phyloP scores from a whole-genome alignment of 2,797 vertebrate genomes.

The Malurus splendens region DNA sequence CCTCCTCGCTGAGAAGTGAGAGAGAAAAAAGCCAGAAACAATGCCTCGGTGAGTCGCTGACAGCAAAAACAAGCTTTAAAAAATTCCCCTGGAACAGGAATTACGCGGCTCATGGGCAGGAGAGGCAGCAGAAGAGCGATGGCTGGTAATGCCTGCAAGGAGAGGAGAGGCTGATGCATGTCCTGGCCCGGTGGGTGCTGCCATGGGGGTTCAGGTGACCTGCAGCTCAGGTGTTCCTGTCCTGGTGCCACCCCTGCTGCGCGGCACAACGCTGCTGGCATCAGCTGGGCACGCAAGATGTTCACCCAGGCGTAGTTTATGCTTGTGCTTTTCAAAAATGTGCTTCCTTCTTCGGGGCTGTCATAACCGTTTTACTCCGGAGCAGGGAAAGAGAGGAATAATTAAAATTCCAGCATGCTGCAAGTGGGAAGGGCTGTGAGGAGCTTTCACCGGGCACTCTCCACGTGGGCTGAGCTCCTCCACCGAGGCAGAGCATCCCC shows the following conservation, averaged over 20 bases:
- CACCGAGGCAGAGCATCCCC: not conserved
- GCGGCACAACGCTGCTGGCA: not conserved
- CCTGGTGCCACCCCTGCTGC: not conserved
- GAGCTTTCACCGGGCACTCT: not conserved
- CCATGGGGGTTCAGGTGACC: not conserved
- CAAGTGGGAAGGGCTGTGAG: not conserved
- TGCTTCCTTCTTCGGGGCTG: not conserved
- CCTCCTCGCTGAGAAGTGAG: not conserved
- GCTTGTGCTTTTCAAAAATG: slow-evolving; percentile 21
- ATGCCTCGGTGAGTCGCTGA: not conserved
- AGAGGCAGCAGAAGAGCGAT: not conserved
- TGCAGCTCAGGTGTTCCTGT: not conserved
- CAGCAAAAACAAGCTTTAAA: not conserved
- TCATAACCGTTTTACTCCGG: not conserved
- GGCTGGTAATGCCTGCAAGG: not conserved
- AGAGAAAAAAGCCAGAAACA: not conserved
- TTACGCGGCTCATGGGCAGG: not conserved
- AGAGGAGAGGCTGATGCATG: accelerated
- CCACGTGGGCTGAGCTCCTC: not conserved
- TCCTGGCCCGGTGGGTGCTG: not conserved
- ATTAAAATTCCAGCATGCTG: not conserved
- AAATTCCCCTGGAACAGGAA: not conserved
- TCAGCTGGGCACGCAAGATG: not conserved
- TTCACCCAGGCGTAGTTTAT: not conserved
- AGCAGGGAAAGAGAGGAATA: not conserved